Base-by-base conservation (phyloP, 2,113 vertebrate species). In the Barnardius zonarius region DNA sequence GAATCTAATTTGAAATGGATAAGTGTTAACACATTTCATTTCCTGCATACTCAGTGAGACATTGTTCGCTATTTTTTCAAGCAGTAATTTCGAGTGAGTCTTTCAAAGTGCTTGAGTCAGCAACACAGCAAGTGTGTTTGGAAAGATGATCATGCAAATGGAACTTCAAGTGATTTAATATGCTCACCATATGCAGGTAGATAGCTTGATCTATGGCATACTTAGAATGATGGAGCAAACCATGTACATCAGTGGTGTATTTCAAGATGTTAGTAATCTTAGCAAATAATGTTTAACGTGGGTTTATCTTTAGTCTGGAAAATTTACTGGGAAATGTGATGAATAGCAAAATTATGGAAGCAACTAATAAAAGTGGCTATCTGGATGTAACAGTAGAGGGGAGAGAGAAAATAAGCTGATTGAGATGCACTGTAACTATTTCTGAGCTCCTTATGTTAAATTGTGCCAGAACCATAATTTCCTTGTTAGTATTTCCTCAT, bases 1-100 rank as follows among this genome's bases (percentile, higher is more conserved):
- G 83, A 96, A 97, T 96, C 78, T 96, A 93, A 97, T 97, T 96
- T 96, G 76, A 92, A 96, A 96, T 81, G 79, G 83, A 7, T 95
- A 95, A 96, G 93, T 94, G 74, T 86, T 91, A 92, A 78, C 67
- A 72, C 79, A 92, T 96, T 97, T 97, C 57, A 92, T 96, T 97
- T 96, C 70, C 66, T 86, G 78, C 87, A 95, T 78, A 76, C 72
- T 85, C 76, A 78, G 37, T 81, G 68, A 97, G 92, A 90, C 78
- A 91, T 88, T 79, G 75, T 78, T 91, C 0, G 0, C n/a, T 9
- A 66, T 89, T 93, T 94, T 92, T 93, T 87, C 67, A 41, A 96
- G 80, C 63, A 94, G 94, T 78, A 89, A 96, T 96, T 97, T 93
- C 1, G 1, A 95, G 51, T 22, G 25, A 90, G 86, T 89, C 84